These are phyloP conservation scores for Gasterosteus nipponicus DNA, from an alignment of 2,113 vertebrate genomes.

Conservation along the genomic window DNA sequence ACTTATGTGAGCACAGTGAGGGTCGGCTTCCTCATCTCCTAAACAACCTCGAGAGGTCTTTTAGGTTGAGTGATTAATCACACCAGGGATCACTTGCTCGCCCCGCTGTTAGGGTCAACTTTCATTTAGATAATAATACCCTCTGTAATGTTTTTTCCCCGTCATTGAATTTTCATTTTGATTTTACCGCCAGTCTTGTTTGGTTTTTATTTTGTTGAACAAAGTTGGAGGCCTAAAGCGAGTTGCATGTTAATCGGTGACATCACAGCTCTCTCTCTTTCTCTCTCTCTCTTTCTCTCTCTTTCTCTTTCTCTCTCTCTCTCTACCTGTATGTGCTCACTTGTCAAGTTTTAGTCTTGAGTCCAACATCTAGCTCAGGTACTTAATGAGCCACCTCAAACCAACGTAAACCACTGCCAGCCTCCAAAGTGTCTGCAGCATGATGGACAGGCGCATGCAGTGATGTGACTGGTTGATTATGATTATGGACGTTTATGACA, in stretches of 20 bases:
- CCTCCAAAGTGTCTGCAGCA: conserved; percentile 16
- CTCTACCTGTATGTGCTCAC: conserved; percentile 3
- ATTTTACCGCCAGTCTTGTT: conserved; percentile 48
- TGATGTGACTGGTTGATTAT: background rate
- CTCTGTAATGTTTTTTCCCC: background rate
- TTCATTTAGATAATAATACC: background rate
- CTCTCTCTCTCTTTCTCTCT: no score
- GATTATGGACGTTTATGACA: background rate
- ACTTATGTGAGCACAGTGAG: background rate
- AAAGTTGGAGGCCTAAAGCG: conserved; percentile 1
- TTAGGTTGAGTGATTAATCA: background rate
- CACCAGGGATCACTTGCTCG: background rate
- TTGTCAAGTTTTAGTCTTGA: background rate
- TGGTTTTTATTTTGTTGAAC: conserved; percentile 31
- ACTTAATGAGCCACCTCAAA: conserved; percentile 26
- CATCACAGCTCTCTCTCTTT: background rate
- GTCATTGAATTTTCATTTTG: conserved; percentile 51
- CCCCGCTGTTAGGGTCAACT: background rate
- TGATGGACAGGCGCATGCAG: background rate
- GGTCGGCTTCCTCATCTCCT: background rate
- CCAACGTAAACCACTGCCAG: background rate
- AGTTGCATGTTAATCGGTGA: conserved; percentile 6
- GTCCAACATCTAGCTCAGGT: conserved; percentile 55
- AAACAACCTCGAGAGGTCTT: background rate
- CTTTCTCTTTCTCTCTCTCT: background rate